Base-by-base conservation (phyloP, 2,797 vertebrate species). In the Manis pentadactyla region DNA sequence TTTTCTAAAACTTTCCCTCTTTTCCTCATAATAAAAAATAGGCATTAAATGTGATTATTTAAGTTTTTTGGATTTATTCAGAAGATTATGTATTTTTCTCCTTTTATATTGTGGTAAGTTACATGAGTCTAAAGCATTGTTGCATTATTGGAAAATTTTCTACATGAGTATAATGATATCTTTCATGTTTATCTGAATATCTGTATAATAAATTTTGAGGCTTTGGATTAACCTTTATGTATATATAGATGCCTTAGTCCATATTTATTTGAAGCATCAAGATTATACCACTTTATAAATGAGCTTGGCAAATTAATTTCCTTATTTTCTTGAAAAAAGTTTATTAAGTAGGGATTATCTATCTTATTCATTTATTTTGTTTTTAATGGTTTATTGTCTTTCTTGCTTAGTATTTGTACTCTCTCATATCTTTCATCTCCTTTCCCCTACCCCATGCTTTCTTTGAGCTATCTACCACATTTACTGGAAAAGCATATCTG, bases 151-250 rank as follows among this genome's bases (percentile, higher is more conserved):
- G 31, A 77, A 92, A 83, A 49, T 19, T 75, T 82, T 21, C 29
- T 94, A 31, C 31, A n/a, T 95, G 9, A 78, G 12, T 37, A 23
- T 66, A 12, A 37, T n/a, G 66, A 11, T 71, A 13, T 49, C 18
- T 83, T 23, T 39, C 79, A 42, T 34, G 0, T 79, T 37, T 78
- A 64, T 23, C 25, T 86, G 1, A 87, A 42, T 69, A 9, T 42
- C 29, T 94, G 13, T 49, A 74, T 61, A 53, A 74, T 74, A 57
- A 68, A 64, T 81, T 69, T 74, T 90, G 9, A 84, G n/a, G 17
- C 21, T 74, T 81, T 95, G 69, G 46, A 66, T 93, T 87, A 83
- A 27, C 34, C 2, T 97, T 88, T n/a, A 14, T 46, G 34, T 81
- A 46, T 46, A 12, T 46, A 46, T 82, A 39, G 37, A 75, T 14